Conservation (phyloP, 2,797 vertebrate species). For the Apogon hyalosoma region DNA sequence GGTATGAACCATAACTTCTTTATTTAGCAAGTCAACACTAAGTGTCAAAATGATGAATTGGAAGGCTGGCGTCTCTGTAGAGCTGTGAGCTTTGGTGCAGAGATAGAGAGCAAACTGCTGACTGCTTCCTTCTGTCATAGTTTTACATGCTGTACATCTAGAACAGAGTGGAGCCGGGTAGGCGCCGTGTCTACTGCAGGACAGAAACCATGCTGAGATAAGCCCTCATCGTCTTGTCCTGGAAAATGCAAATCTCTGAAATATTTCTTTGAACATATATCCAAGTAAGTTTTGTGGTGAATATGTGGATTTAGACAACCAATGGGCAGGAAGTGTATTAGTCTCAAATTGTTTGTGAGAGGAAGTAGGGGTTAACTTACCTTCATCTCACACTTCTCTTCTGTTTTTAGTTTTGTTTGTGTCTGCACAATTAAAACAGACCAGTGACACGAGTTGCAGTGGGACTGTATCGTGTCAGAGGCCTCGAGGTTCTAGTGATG, state of each 20-base stretch:
- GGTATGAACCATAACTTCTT: constrained; percentile 49
- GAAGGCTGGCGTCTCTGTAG: constrained; percentile 30
- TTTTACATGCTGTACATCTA: constrained; percentile 50
- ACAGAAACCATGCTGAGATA: constrained; percentile 47
- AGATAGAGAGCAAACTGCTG: constrained; percentile 69
- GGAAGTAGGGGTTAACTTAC: background rate
- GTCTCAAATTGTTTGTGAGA: constrained; percentile 5
- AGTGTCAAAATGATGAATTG: constrained; percentile 67
- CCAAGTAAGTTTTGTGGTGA: constrained; percentile 21
- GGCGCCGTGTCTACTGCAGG: constrained; percentile 34
- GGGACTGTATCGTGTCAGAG: constrained; percentile 9
- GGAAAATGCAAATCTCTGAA: constrained; percentile 22
- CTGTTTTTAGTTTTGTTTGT: background rate
- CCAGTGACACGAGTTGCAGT: constrained; percentile 10
- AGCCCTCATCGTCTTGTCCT: constrained; percentile 38
- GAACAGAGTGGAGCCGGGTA: constrained; percentile 36
- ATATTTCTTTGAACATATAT: constrained; percentile 17
- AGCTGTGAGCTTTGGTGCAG: constrained; percentile 50
- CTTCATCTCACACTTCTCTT: background rate
- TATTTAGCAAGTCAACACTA: constrained; percentile 60
- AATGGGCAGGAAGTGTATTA: constrained; percentile 4
- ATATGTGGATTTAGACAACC: background rate
- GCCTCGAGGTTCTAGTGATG: constrained; percentile 42
- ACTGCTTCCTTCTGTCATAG: constrained; percentile 60
- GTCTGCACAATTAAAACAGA: constrained; percentile 8